These are phyloP conservation scores for Microtus richardsoni DNA, from an alignment of 2,113 vertebrate species.

Conservation along the genomic window DNA sequence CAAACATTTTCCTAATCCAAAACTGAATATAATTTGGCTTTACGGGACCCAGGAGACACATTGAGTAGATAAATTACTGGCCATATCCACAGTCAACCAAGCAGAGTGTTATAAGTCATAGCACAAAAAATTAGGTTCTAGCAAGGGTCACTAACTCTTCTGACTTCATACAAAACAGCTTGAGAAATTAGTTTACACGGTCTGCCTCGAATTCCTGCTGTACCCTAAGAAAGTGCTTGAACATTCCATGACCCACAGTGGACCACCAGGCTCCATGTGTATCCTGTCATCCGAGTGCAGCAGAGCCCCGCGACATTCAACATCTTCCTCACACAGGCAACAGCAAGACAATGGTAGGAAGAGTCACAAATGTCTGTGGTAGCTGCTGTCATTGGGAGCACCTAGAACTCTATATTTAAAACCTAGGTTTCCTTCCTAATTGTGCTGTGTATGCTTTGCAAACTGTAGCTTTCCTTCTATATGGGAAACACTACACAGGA, in stretches of 20 bases:
- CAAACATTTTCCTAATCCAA: constrained; percentile 71
- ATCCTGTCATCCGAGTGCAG: background rate
- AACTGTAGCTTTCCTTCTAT: background rate
- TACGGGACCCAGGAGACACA: constrained; percentile 11
- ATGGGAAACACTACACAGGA: background rate
- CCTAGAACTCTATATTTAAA: background rate
- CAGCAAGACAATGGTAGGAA: background rate
- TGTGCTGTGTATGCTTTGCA: background rate
- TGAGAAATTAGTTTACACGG: background rate
- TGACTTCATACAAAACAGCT: constrained; percentile 36
- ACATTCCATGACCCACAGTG: background rate
- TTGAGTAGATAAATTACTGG: constrained; percentile 25
- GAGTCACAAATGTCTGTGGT: background rate
- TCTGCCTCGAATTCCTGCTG: background rate
- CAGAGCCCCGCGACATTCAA: background rate
- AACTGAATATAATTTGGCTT: constrained; percentile 57
- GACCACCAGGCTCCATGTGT: background rate
- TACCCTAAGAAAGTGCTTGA: background rate
- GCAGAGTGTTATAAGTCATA: constrained; percentile 42
- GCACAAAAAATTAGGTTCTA: background rate
- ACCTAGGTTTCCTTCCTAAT: no score
- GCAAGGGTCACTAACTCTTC: background rate
- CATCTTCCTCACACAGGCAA: no score
- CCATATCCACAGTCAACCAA: background rate
- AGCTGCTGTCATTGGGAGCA: background rate